These are phyloP conservation scores for Heliconius hermathena DNA, from an alignment of 1,140 invertebrate genomes.

Conservation along the genomic window DNA sequence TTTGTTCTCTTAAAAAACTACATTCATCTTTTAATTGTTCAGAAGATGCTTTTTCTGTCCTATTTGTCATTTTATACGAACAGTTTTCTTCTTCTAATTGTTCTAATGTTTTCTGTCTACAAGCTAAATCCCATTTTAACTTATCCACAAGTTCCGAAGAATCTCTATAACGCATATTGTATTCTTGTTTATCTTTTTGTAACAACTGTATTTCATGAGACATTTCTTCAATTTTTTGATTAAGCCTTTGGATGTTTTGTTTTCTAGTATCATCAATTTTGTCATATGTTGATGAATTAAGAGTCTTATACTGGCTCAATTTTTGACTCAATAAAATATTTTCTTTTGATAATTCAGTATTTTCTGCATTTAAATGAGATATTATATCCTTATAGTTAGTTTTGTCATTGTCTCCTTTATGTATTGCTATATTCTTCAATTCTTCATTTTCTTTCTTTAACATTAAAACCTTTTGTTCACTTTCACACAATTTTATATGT, in stretches of 20 bases:
- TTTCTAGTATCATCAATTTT: slow-evolving; percentile 47
- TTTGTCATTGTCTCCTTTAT: slow-evolving; percentile 54
- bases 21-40: slow-evolving; percentile 74
- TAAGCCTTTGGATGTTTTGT: slow-evolving; percentile 57
- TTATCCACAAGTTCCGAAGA: slow-evolving; percentile 62
- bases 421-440: slow-evolving; percentile 50
- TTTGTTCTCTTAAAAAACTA: slow-evolving; percentile 72
- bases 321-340: slow-evolving; percentile 68
- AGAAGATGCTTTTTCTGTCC: slow-evolving; percentile 68
- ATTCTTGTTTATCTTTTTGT: slow-evolving; percentile 71
- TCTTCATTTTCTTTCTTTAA: slow-evolving; percentile 78
- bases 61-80: slow-evolving; percentile 71
- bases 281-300: slow-evolving; percentile 50
- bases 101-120: slow-evolving; percentile 71
- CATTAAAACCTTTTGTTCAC: slow-evolving; percentile 74
- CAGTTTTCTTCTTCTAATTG: slow-evolving; percentile 73
- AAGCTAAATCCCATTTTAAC: slow-evolving; percentile 68
- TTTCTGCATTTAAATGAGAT: slow-evolving; percentile 72
- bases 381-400: slow-evolving; percentile 71
- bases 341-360: slow-evolving; percentile 72
- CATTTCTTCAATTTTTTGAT: slow-evolving; percentile 59
- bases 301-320: slow-evolving; percentile 63
- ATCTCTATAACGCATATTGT: slow-evolving; percentile 64
- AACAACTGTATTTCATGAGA: slow-evolving; percentile 59
- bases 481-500: slow-evolving; percentile 71